Evolutionary conservation across 1,140 invertebrate genomes (phyloP), one percentile per base, ranked within the genome.

Genomic region (Kradibia gibbosae): DNA sequence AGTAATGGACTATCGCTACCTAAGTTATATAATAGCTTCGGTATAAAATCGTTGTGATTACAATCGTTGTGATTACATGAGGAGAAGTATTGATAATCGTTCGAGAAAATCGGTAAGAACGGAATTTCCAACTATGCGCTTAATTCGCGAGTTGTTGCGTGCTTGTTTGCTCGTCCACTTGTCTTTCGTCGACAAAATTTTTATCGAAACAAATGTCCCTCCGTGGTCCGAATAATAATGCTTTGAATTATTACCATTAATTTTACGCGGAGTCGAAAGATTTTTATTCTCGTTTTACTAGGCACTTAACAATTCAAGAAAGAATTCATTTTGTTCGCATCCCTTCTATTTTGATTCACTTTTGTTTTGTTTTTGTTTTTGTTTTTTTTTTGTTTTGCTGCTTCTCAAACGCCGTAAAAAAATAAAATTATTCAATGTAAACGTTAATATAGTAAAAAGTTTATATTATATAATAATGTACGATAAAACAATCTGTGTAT

Each of bases 401-500:
- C 48, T 71, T 82, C 67, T 60, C 62, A 22, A 65, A 53, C 34
- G n/a, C 73, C 53, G 80, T 82, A 82, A 78, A 82, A 82, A 82
- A 82, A 82, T 82, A 82, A 82, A 82, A 82, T 78, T 72, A 70
- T 74, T 82, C 75, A 74, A 65, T 78, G 13, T 57, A 48, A 77
- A 62, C 28, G 39, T 78, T 78, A 62, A 82, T 82, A 81, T 60
- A 45, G 57, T 70, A 81, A n/a, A 76, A 74, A 72, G 74, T 77
- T 53, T 57, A 80, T 10, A 77, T 60, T 81, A 57, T 48, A 57
- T 71, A 53, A 71, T 81, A 77, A 81, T 77, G 74, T 48, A 15
- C 50, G 48, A 81, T 81, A 77, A 81, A 76, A 77, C 65, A 71
- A 81, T 71, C 31, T 78, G 53, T 82, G 28, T 82, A 82, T 82